Evolutionary conservation across 30 jellyfish, hydroid and myxozoan species (phyloP), one percentile per base, ranked within the genome.

Genomic region (Pseudorhiza aurosa): DNA sequence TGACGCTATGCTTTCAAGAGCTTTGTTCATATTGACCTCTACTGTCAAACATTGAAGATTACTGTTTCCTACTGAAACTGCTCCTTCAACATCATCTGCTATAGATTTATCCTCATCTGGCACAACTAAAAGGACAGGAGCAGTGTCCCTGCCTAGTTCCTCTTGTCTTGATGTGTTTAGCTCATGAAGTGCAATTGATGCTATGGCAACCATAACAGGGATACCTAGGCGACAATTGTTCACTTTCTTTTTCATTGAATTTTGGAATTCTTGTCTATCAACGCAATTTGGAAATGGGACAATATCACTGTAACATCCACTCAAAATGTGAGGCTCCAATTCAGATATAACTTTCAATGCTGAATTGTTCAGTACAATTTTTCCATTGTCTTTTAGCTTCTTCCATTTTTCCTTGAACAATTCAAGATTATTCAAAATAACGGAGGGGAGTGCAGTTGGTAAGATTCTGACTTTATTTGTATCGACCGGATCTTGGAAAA

Each of bases 111-210:
- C 96, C 53, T 76, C 96, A 65, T 74, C 88, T 37, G 90, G 83
- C 8, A 84, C 95, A 59, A 84, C 95, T 7, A 84, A 50, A 45
- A 84, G 60, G 58, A 84, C 95, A 10, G 95, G 95, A 2, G 95
- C 95, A 32, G 87, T 84, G 37, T 72, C 85, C 40, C 88, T 50
- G 18, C 96, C 96, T 19, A 70, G 63, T 6, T 85, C 86, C 64
- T 75, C 96, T 51, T 68, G 84, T 69, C 86, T 92, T 22, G 87
- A 69, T n/a, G 81, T 78, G 59, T 92, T 92, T 60, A 65, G 85
- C 24, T 92, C 98, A 68, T 92, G 98, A 51, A 92, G 85, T 21
- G 92, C 93, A 78, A 92, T 75, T 18, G 98, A 77, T 33, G 92
- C 89, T 27, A 92, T 75, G 44, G 98, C 98, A 14, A 92, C 95